Evolutionary conservation across 2,888 invertebrate species (phyloP).

Genomic region (Coleophora flavipennella): DNA sequence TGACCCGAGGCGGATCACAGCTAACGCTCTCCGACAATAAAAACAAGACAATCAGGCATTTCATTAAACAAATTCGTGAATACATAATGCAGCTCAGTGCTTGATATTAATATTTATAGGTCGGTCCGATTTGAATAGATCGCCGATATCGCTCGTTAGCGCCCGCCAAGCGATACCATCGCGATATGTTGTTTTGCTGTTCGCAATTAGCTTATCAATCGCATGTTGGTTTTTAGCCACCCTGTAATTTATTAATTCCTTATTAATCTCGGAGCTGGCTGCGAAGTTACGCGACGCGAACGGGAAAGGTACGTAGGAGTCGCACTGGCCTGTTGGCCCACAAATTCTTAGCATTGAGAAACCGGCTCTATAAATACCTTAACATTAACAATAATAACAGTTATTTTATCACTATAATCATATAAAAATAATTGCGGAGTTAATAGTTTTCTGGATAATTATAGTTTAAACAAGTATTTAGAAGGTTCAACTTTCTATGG

Average conservation of each 20-base stretch:
- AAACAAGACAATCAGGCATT: slow-evolving; percentile 50
- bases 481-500: too few species aligned
- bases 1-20: slow-evolving; percentile 44
- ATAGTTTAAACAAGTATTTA: too few species aligned
- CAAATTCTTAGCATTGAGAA: too few species aligned
- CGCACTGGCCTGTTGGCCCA: not conserved
- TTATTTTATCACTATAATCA: not conserved
- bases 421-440: too few species aligned
- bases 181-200: slow-evolving; percentile 35
- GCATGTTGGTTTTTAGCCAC: slow-evolving; percentile 12
- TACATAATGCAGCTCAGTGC: slow-evolving; percentile 49
- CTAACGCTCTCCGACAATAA: slow-evolving; percentile 38
- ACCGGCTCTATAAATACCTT: too few species aligned
- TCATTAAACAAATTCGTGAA: slow-evolving; percentile 65
- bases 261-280: not conserved
- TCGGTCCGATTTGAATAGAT: slow-evolving; percentile 58
- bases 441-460: too few species aligned
- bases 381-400: not conserved
- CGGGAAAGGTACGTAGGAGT: not conserved
- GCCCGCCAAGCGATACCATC: slow-evolving; percentile 37
- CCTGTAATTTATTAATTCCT: not conserved
- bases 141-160: slow-evolving; percentile 46
- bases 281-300: not conserved
- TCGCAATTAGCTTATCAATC: slow-evolving; percentile 53
- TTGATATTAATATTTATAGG: slow-evolving; percentile 64